These are phyloP conservation scores for Apamea epomidion DNA, from an alignment of 2,888 invertebrate species.

Conservation along the genomic window DNA sequence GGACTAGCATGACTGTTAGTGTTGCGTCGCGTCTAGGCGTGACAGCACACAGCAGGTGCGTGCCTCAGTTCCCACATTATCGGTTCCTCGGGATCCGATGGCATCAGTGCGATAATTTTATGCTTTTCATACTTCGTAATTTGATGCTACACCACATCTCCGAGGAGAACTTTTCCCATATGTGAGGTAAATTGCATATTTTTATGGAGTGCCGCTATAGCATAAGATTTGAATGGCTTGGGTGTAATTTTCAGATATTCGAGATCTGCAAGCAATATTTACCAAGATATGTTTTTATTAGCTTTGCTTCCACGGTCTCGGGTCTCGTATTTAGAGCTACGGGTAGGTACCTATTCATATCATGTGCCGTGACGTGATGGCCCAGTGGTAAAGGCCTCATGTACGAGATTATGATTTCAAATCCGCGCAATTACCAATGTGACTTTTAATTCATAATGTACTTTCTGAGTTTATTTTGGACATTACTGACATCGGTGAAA, in stretches of 20 bases:
- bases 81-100: conserved; percentile 44
- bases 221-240: conserved; percentile 1
- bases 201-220: conserved; percentile 25
- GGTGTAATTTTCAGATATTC: conserved; percentile 34
- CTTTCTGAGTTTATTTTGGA: neutral
- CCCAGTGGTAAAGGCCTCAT: neutral
- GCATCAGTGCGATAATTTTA: conserved; percentile 63
- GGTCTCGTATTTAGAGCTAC: neutral
- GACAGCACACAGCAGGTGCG: conserved; percentile 72
- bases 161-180: conserved; percentile 20
- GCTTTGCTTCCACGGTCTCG: neutral
- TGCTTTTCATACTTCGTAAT: conserved; percentile 63
- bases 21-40: conserved; percentile 57
- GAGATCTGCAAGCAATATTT: conserved; percentile 23
- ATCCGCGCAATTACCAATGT: neutral
- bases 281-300: conserved; percentile 7
- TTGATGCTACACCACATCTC: conserved; percentile 42
- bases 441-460: neutral
- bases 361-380: neutral
- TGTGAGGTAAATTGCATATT: conserved; percentile 20
- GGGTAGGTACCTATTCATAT: no score
- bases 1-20: conserved; percentile 11
- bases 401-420: neutral
- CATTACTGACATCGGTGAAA: neutral
- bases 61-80: conserved; percentile 69